Evolutionary conservation across 2,113 vertebrate genomes (phyloP).

Genomic region (Halcyon malimbica): DNA sequence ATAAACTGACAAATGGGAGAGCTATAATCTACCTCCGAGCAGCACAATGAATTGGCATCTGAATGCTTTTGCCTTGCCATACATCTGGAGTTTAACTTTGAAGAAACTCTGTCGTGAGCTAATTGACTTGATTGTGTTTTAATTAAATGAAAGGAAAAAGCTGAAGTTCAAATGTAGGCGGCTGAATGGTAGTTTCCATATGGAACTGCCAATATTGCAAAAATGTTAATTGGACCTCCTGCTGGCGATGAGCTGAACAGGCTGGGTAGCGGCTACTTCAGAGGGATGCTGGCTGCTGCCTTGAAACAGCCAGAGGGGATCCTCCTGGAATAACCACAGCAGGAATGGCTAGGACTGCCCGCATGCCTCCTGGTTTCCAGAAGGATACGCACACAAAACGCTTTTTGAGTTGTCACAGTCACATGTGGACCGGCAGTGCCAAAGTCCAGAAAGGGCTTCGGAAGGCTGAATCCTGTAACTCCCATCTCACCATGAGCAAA

Average conservation of each 20-base stretch:
- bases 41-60: constrained; percentile 21
- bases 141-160: constrained; percentile 60
- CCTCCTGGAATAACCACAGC: not conserved
- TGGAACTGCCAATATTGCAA: constrained; percentile 40
- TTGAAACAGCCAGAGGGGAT: not conserved
- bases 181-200: constrained; percentile 55
- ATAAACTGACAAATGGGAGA: constrained; percentile 29
- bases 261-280: constrained; percentile 38
- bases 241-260: constrained; percentile 7
- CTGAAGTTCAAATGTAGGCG: constrained; percentile 34
- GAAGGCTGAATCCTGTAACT: not conserved
- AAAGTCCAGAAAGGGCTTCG: not conserved
- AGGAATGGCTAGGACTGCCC: not conserved
- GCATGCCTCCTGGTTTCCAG: not conserved
- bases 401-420: not conserved
- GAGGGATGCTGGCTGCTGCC: not conserved
- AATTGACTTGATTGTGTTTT: constrained; percentile 48
- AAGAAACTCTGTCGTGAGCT: constrained; percentile 45
- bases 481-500: not conserved
- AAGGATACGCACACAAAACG: not conserved
- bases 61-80: constrained; percentile 13
- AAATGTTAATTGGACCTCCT: constrained; percentile 64
- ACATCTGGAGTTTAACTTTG: constrained; percentile 28
- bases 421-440: not conserved
- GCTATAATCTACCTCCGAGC: not conserved